Base-by-base conservation (phyloP, 1,140 invertebrate species). In the Heliconius eleuchia region DNA sequence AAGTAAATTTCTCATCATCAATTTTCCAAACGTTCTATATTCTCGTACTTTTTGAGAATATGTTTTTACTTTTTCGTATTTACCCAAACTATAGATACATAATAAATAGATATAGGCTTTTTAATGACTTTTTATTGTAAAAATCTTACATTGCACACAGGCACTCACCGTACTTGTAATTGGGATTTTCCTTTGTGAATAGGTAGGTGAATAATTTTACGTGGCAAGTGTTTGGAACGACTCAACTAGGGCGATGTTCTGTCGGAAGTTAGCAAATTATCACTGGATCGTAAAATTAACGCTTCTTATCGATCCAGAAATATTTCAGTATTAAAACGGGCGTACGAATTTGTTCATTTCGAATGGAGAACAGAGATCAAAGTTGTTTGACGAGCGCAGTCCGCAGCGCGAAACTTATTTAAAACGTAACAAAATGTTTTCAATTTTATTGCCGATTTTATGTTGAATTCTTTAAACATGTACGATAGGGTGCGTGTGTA, bases 251-350 rank as follows among this genome's bases (percentile, higher is more conserved):
- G 91, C 90, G 90, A 91, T 92, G 87, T 85, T 89, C 89, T 89
- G 91, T 93, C 93, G 93, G 93, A 94, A 94, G 92, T 94, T 93
- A 91, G 92, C 91, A 94, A 94, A 94, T 94, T 94, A 94, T 94
- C 93, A 92, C 91, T 91, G 87, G 89, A 84, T 94, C 93, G 92
- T 94, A 94, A 94, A 94, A 94, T 94, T 94, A 94, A 94, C 93
- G 91, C 91, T 91, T 90, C 91, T 93, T 94, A 94, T 94, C 93
- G 93, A 92, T 89, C 86, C 87, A 90, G 87, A 92, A 91, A 92
- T 94, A 89, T 94, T 91, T 93, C 86, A 86, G 80, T 89, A 83
- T 86, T 82, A 83, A 84, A 77, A 78, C 73, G 39, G 60, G 73
- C 86, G 83, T 77, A 84, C 84, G 80, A 93, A 86, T 85, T 89